Evolutionary conservation across 2,888 invertebrate species (phyloP), one percentile per base, ranked within the genome.

Genomic region (Thecophora atra): DNA sequence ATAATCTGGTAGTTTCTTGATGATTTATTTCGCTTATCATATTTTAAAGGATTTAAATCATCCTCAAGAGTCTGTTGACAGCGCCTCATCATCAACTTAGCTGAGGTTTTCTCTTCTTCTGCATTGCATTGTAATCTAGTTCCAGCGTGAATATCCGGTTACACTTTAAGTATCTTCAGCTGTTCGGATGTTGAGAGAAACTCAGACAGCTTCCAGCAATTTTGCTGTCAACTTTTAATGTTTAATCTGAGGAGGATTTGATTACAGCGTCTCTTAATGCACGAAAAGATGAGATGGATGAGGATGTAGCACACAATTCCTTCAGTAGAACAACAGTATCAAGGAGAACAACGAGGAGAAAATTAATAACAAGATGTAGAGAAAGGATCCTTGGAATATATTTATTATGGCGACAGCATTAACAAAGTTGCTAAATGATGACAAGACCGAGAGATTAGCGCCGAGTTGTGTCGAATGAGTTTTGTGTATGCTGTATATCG

Each of bases 201-300:
- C n/a, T n/a, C n/a, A n/a, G n/a, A n/a, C n/a, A n/a, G 58, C 58
- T 68, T 17, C 42, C n/a, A 58, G 68, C 58, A 68, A 17, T n/a
- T 47, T n/a, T 47, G 47, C 47, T n/a, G 47, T 19, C 54, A 67
- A 54, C 37, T 67, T 67, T 67, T 54, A 68, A 58, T 68, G 68
- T 68, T 56, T 68, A 68, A 42, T 68, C 68, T 56, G n/a, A 17
- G 44, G 17, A 44, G 28, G 68, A 68, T 68, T 58, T 68, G 15
- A 68, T 68, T 56, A 58, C 68, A 44, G n/a, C 47, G 13, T 37
- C 37, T 37, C 47, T 2, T 47, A 47, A 47, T 47, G 15, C 15
- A 17, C 5, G 13, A 47, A 37, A 37, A 6, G 37, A 37, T 4
- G 2, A 47, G 47, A 47, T n/a, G n/a, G n/a, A 15, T 17, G n/a